Percentiles rank a stretch among this genome's conserved stretches.
Conservation (phyloP, 2,113 vertebrate genomes). For the Emydocephalus ijimae region DNA sequence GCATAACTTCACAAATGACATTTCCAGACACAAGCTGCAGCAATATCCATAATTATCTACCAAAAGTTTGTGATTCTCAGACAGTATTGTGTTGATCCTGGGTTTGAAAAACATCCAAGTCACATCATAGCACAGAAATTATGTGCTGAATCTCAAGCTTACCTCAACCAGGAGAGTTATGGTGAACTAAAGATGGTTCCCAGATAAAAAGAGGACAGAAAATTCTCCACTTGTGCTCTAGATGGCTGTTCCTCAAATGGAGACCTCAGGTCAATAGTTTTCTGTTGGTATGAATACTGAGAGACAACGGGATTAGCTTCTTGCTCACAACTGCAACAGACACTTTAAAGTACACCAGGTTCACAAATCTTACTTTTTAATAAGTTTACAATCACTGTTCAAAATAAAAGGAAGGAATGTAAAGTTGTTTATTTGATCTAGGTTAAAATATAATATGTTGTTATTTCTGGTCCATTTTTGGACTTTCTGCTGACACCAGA, state of each 20-base stretch:
- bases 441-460: background rate
- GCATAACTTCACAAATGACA: background rate
- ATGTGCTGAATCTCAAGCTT: background rate
- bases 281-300: background rate
- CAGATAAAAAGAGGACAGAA: background rate
- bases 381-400: background rate
- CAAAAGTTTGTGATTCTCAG: background rate
- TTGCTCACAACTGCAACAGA: background rate
- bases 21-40: background rate
- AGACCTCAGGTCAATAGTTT: background rate
- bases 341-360: background rate
- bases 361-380: background rate
- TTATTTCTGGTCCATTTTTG: background rate
- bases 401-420: background rate
- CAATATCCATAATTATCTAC: background rate
- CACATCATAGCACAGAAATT: background rate
- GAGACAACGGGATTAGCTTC: background rate
- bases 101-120: background rate
- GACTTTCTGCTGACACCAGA: background rate
- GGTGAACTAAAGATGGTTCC: background rate
- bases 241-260: background rate
- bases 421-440: background rate
- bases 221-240: background rate
- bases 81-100: background rate
- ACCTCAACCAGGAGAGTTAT: background rate